These are phyloP conservation scores for Gobionotothen gibberifrons DNA, from an alignment of 2,797 vertebrate species.

Conservation along the genomic window DNA sequence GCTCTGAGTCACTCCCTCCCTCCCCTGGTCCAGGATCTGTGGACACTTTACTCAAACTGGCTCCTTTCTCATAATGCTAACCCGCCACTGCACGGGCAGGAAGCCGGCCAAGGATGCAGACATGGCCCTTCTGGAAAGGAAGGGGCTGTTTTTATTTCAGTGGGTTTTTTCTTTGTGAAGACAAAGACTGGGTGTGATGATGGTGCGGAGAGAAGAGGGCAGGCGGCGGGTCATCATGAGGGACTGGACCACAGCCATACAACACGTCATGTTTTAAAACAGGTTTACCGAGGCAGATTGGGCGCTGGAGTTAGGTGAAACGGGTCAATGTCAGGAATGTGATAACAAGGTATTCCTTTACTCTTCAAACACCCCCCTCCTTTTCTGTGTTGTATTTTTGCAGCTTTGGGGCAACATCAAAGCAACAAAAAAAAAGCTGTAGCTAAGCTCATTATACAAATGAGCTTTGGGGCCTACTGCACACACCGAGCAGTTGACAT, in stretches of 20 bases:
- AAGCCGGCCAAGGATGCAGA: constrained; percentile 50
- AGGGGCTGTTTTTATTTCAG: constrained; percentile 40
- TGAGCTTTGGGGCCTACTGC: constrained; percentile 43
- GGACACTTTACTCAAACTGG: constrained; percentile 59
- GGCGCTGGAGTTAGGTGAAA: neutral
- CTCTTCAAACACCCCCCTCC: neutral
- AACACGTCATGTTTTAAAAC: constrained; percentile 3
- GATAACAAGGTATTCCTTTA: constrained; percentile 15
- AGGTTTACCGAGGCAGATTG: constrained; percentile 4
- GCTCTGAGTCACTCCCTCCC: constrained; percentile 66
- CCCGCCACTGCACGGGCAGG: constrained; percentile 40
- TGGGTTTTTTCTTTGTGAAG: constrained; percentile 20
- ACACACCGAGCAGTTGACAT: constrained; percentile 21
- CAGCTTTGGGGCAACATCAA: constrained; percentile 64
- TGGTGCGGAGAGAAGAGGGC: constrained; percentile 4
- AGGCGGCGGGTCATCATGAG: neutral
- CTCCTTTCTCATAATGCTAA: constrained; percentile 45
- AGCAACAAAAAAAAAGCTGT: constrained; percentile 25
- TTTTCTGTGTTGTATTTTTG: constrained; percentile 10
- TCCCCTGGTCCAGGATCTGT: constrained; percentile 59
- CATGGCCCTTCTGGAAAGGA: constrained; percentile 24
- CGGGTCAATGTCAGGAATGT: constrained; percentile 3
- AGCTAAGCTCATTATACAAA: constrained; percentile 71
- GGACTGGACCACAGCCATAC: neutral
- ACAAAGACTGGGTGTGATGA: constrained; percentile 40